phyloP scores from a whole-genome alignment of 2,797 vertebrate genomes.

The Crocodylus rhombifer region DNA sequence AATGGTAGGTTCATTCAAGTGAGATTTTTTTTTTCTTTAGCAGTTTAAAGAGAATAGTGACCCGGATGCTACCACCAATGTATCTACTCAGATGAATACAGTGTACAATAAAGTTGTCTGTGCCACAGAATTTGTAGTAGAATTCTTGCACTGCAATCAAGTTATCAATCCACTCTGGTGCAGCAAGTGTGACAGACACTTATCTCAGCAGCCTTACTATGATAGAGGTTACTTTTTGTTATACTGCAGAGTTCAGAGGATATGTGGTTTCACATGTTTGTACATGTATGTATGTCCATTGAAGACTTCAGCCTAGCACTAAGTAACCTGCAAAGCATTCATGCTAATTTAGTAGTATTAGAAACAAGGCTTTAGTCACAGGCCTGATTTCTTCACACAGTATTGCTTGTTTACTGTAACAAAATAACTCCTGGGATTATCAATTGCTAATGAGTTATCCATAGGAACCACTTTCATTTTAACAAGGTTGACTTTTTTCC shows the following conservation, averaged over 20 bases:
- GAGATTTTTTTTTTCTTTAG: no score
- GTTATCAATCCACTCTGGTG: neutral
- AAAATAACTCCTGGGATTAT: neutral
- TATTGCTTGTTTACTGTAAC: slow-evolving; percentile 16
- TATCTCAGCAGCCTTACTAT: neutral
- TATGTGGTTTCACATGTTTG: neutral
- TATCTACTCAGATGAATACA: neutral
- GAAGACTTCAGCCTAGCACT: neutral
- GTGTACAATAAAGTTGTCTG: neutral
- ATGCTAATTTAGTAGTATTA: neutral
- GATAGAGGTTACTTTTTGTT: neutral
- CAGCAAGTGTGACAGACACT: neutral
- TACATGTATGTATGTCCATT: neutral
- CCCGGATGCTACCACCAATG: neutral
- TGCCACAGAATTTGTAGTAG: neutral
- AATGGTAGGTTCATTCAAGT: neutral
- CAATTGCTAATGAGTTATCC: neutral
- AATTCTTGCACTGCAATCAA: neutral
- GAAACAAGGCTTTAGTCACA: slow-evolving; percentile 19
- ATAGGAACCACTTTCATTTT: neutral
- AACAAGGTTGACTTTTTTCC: accelerated
- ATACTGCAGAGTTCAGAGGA: neutral
- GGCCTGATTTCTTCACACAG: neutral
- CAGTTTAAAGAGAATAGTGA: neutral
- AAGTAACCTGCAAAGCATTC: neutral